Evolutionary conservation across 1,140 invertebrate species (phyloP).

Genomic region (Prorops nasuta): DNA sequence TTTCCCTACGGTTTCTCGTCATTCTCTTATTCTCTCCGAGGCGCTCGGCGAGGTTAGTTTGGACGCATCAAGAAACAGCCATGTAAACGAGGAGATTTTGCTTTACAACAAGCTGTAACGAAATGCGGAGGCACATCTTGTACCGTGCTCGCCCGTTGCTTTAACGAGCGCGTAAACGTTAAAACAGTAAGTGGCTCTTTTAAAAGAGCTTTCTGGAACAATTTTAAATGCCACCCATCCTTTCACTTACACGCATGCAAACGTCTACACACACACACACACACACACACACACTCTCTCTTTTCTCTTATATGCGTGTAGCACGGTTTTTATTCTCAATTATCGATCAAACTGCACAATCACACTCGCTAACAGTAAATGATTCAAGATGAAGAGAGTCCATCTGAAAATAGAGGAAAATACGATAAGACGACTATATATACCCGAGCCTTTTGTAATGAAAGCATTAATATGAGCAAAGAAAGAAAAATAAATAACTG

Average conservation of each 20-base stretch:
- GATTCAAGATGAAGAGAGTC: not conserved
- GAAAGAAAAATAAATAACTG: no score
- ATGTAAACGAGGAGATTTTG: slow-evolving; percentile 20
- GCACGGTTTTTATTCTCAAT: slow-evolving; percentile 23
- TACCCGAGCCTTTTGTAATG: no score
- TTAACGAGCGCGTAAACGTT: slow-evolving; percentile 46
- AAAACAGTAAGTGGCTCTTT: slow-evolving; percentile 36
- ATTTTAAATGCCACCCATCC: slow-evolving; percentile 33
- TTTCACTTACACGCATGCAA: no score
- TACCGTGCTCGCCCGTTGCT: slow-evolving; percentile 31
- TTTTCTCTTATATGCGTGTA: no score
- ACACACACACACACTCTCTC: no score
- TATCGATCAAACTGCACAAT: not conserved
- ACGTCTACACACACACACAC: no score
- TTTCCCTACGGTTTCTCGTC: no score
- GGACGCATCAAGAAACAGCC: not conserved
- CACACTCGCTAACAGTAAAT: not conserved
- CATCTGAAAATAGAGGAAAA: no score
- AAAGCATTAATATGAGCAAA: no score
- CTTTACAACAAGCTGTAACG: slow-evolving; percentile 34
- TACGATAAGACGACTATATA: no score
- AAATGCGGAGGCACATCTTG: slow-evolving; percentile 30
- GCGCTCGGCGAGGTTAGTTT: not conserved
- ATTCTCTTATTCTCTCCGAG: slow-evolving; percentile 7
- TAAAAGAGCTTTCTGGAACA: slow-evolving; percentile 27